Conservation (phyloP, 2,797 vertebrate species). For the Eulemur albifrons region DNA sequence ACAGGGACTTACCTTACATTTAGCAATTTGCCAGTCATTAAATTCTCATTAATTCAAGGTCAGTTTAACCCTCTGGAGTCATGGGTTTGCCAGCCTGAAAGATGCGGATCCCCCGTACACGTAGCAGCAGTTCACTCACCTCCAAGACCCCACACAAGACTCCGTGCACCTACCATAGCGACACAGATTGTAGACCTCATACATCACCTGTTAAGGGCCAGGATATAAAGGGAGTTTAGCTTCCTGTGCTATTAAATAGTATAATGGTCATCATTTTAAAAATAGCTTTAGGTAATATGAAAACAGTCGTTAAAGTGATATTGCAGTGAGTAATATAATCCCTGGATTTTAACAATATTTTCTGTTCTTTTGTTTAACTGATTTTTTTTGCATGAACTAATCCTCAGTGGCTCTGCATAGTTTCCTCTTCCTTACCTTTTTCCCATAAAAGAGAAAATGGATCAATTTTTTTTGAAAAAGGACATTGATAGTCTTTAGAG, state of each 20-base stretch:
- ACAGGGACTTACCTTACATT: background rate
- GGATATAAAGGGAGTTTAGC: background rate
- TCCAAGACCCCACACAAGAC: background rate
- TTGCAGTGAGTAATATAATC: background rate
- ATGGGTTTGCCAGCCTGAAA: background rate
- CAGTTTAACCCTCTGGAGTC: background rate
- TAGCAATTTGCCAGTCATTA: background rate
- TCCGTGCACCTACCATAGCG: too few species aligned
- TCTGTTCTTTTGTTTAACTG: background rate
- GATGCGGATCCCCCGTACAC: background rate
- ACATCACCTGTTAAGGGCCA: background rate
- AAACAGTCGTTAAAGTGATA: background rate
- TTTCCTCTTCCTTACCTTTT: constrained; percentile 67
- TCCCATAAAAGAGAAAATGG: constrained; percentile 54
- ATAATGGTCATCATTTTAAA: background rate
- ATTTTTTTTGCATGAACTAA: background rate
- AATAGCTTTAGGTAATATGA: background rate
- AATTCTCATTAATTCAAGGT: background rate
- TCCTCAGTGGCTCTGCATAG: background rate
- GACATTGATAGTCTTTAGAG: constrained; percentile 77
- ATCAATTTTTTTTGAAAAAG: constrained; percentile 75
- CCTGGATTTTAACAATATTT: background rate
- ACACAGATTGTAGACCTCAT: background rate
- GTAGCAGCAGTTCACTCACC: background rate
- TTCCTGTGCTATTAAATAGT: background rate